Evolutionary conservation across 1,140 invertebrate species (phyloP), one percentile per base, ranked within the genome.

Genomic region (Neodiprion virginianus): DNA sequence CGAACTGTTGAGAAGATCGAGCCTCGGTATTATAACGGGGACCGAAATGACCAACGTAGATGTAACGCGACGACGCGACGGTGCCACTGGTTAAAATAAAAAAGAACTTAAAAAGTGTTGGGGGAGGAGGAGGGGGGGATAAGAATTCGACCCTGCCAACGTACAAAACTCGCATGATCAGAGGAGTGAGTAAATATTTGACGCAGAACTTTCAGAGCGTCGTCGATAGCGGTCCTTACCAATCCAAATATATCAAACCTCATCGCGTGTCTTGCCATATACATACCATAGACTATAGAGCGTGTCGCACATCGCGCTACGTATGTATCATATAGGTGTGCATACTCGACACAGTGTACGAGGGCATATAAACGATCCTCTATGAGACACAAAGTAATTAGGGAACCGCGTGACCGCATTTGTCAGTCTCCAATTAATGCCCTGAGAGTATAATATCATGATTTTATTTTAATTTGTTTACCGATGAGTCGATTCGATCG

Each of bases 201-300:
- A 61, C 53, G 53, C 8, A 61, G 11, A 61, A 8, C 53, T 61
- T 61, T 61, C 53, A 61, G 11, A 61, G 53, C 53, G 53, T 61
- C 53, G 53, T 61, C 53, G 53, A 61, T 61, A 61, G 53, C 53
- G 53, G 53, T 11, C 53, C 53, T 61, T 61, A 61, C 53, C 53
- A 61, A 61, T 61, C 53, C 8, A 61, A 61, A 61, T 8, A 61
- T 61, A 7, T 61, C 53, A 61, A 61, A 61, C 8, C 11, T 61
- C 11, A 12, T 12, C n/a, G n/a, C 53, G 11, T 61, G n/a, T 17
- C 28, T 40, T 40, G 28, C 28, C 28, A 40, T 40, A 40, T 40
- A 40, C 28, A 40, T 40, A 40, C 28, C 2, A 40, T 40, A 40
- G 28, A 40, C 2, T 40, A 40, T 40, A 40, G 28, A 40, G 8